Conservation (phyloP, 2,888 invertebrate genomes). For the Lepidochrysops patricia region DNA sequence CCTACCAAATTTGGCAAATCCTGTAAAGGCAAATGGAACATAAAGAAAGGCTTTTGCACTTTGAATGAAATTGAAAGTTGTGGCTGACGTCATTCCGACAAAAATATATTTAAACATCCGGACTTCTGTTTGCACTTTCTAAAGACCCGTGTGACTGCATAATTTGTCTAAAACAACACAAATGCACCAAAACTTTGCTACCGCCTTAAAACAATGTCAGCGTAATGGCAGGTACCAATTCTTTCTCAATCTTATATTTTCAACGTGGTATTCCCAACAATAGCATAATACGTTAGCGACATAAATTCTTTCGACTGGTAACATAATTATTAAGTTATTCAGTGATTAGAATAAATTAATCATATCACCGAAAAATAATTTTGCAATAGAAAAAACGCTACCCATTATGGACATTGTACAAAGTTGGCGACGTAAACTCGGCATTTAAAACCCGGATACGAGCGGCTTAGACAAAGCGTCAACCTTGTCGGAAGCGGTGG, state of each 20-base stretch:
- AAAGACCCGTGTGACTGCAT: not conserved
- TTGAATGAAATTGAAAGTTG: not conserved
- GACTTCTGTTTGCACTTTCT: not conserved
- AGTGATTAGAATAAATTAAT: too few species aligned
- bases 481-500: constrained; percentile 1
- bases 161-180: not conserved
- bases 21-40: not conserved
- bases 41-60: not conserved
- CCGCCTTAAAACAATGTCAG: not conserved
- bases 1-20: not conserved
- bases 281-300: too few species aligned
- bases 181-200: not conserved
- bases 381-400: too few species aligned
- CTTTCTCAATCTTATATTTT: too few species aligned
- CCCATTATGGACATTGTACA: not conserved
- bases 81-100: not conserved
- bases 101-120: not conserved
- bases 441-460: not conserved
- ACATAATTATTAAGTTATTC: too few species aligned
- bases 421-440: not conserved
- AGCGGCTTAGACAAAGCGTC: constrained; percentile 9
- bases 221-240: too few species aligned
- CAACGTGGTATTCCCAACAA: too few species aligned
- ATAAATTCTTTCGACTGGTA: too few species aligned
- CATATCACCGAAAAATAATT: too few species aligned